Evolutionary conservation across 2,113 vertebrate genomes (phyloP).

Genomic region (Crotalus tigris): DNA sequence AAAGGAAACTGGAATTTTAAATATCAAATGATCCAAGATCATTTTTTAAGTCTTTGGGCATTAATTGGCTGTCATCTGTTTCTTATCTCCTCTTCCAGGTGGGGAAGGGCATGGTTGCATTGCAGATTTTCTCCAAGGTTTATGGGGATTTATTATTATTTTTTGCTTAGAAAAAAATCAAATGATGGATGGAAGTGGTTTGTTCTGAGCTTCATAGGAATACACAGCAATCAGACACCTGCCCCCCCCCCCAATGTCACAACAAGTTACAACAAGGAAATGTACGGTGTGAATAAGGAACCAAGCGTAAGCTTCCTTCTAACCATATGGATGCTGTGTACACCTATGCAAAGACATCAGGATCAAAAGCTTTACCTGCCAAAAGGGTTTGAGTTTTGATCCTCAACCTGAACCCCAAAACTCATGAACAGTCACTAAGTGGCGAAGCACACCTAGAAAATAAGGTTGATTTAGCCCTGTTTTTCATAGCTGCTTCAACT

Average conservation of each 20-base stretch:
- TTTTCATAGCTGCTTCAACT: background rate
- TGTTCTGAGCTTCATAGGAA: background rate
- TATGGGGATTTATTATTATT: background rate
- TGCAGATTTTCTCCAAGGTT: background rate
- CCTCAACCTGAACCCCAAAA: background rate
- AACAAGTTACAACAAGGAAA: slow-evolving; percentile 46
- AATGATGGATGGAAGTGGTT: background rate
- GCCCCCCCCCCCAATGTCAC: background rate
- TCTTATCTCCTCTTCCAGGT: background rate
- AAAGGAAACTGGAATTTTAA: background rate
- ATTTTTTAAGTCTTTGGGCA: background rate
- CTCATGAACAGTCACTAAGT: background rate
- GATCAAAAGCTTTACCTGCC: background rate
- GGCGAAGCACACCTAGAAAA: background rate
- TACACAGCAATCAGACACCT: background rate
- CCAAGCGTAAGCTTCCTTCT: too few relatives aligned
- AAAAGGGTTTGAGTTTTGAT: background rate
- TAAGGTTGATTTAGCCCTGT: background rate
- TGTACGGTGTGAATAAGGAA: background rate
- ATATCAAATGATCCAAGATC: background rate
- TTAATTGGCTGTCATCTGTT: background rate
- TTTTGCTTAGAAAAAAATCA: background rate
- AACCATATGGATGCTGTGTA: background rate
- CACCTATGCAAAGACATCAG: background rate
- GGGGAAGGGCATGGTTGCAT: background rate